Base-by-base conservation (phyloP, 2,888 invertebrate genomes). In the Drosophila antonietae region DNA sequence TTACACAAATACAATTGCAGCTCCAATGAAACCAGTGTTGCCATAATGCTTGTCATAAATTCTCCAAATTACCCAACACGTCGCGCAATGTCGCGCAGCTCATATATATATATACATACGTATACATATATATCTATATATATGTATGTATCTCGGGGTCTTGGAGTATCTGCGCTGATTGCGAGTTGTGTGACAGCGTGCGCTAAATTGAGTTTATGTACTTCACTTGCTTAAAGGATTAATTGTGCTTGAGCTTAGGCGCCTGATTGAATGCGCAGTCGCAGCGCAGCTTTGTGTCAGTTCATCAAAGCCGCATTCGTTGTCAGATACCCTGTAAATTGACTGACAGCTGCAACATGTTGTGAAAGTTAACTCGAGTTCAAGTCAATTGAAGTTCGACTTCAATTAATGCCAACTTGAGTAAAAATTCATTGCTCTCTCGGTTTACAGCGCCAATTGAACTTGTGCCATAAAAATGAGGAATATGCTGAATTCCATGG, bases 31-130 rank as follows among this genome's bases (percentile, higher is more conserved):
- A 69, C 83, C 81, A 80, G 88, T 87, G 86, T 86, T 84, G 84
- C 87, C 86, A 88, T 83, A 88, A 87, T 84, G 86, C 87, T 75
- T 75, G 89, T 88, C 86, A 87, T 89, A 90, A 90, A 90, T 90
- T 90, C 85, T 81, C 80, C 82, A 90, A 90, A 90, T 90, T 90
- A 90, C 86, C 89, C 81, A 84, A 87, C 84, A 84, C 79, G 83
- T 82, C 82, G 68, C 72, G 61, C 72, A 68, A 69, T 63, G 68
- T 78, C 67, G 60, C 60, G 46, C 57, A 18, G 49, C 12, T 33
- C 49, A 51, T 51, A 51, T 69, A 70, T 76, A 14, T 47, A 37
- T 31, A 18, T 55, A 68, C 15, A 20, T 44, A 73, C 62, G 67
- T 73, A 61, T 52, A 69, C 66, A 68, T 12, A 35, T 41, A 18